These are phyloP conservation scores for Nymphalis c-album DNA, from an alignment of 2,888 invertebrate species.

Conservation along the genomic window DNA sequence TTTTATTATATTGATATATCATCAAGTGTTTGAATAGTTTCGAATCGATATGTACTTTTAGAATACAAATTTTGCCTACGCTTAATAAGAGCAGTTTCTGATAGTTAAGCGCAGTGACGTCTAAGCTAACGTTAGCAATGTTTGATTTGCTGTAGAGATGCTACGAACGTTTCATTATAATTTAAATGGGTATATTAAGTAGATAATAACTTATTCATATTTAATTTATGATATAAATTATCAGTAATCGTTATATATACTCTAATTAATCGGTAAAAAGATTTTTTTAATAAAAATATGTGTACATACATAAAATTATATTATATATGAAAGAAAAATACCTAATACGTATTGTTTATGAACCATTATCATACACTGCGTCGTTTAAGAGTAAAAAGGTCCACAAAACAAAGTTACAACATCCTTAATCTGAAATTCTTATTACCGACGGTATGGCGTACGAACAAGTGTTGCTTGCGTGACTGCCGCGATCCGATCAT, in stretches of 20 bases:
- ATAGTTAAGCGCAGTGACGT: neutral
- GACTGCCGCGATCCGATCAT: slow-evolving; percentile 61
- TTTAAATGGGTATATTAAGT: too few relatives aligned
- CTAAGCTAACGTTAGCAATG: neutral
- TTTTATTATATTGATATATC: slow-evolving; percentile 6
- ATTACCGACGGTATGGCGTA: slow-evolving; percentile 43
- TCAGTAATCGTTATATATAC: neutral
- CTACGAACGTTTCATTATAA: neutral
- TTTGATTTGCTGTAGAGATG: neutral
- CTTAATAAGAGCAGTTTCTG: neutral
- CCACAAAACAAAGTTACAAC: slow-evolving; percentile 45
- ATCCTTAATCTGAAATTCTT: slow-evolving; percentile 63
- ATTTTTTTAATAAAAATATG: too few relatives aligned
- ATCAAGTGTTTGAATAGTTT: neutral
- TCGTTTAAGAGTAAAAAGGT: slow-evolving; percentile 28
- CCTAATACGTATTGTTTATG: slow-evolving; percentile 18
- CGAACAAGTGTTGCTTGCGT: slow-evolving; percentile 66
- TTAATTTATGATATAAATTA: too few relatives aligned
- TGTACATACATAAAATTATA: neutral
- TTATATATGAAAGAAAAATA: slow-evolving; percentile 9
- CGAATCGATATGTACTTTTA: neutral
- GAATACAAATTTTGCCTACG: neutral
- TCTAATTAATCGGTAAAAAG: too few relatives aligned
- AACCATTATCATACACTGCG: slow-evolving; percentile 19
- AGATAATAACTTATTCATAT: too few relatives aligned